These are phyloP conservation scores for Chirona hameri DNA, from an alignment of 2,888 invertebrate genomes.

Conservation along the genomic window DNA sequence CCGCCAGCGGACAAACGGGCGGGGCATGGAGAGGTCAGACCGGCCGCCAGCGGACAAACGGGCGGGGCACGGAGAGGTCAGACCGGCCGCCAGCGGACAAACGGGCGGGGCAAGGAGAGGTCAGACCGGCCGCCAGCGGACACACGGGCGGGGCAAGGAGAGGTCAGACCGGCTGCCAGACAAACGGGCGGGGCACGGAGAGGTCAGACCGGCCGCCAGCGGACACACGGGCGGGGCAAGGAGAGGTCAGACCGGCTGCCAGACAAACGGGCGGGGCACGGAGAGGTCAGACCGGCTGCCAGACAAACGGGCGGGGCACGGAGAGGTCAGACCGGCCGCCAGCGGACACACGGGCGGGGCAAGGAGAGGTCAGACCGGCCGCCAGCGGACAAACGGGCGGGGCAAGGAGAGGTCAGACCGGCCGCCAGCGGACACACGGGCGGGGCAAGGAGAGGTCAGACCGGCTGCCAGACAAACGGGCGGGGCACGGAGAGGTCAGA, in stretches of 20 bases:
- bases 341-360: slow-evolving; percentile 41
- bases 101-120: slow-evolving; percentile 27
- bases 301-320: slow-evolving; percentile 39
- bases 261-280: slow-evolving; percentile 39
- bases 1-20: slow-evolving; percentile 41
- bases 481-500: no score
- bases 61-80: no score
- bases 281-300: slow-evolving; percentile 54
- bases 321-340: no score
- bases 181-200: slow-evolving; percentile 36
- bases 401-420: no score
- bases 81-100: no score
- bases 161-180: slow-evolving; percentile 53
- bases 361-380: no score
- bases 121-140: no score
- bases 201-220: no score
- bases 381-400: slow-evolving; percentile 41
- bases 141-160: slow-evolving; percentile 35
- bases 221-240: slow-evolving; percentile 38
- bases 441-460: no score
- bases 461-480: slow-evolving; percentile 51
- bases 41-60: slow-evolving; percentile 42
- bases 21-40: no score
- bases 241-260: slow-evolving; percentile 54
- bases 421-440: slow-evolving; percentile 41